Evolutionary conservation across 2,888 invertebrate species (phyloP), one percentile per base, ranked within the genome.

Genomic region (Drosophila trichaetosa): DNA sequence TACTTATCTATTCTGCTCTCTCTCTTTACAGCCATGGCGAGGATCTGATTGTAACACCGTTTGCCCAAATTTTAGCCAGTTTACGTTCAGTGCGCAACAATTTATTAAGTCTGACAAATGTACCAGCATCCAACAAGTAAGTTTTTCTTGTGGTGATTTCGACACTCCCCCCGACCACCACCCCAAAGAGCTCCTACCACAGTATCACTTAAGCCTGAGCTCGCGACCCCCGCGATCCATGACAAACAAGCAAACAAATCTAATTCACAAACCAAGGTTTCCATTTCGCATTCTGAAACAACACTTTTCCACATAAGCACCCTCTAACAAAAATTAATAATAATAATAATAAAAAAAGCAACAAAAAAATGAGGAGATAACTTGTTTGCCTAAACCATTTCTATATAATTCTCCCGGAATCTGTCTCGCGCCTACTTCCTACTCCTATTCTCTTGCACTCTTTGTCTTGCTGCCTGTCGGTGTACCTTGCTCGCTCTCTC

Each of bases 11-110:
- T 53, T 53, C n/a, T 6, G 42, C 7, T 42, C 4, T 64, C 7
- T 52, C 13, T 70, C 27, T 36, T 89, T 89, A 57, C 84, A 93
- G 93, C 94, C 99, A 99, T 95, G 99, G 99, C 93, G 99, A 99
- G 95, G 99, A 99, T 94, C 96, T 99, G 94, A 99, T 99, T 93
- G 99, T 99, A 93, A 99, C 99, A 91, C 99, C 99, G 91, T 99
- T 99, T 95, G 99, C 99, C 94, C 99, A 99, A 95, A 98, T 99
- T 94, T 96, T 99, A 94, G 99, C 99, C 94, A 99, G 99, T 94
- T 95, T 99, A 93, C 97, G 99, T 93, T 99, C 98, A 94, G 99
- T 99, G 91, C 97, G 99, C 93, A 98, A 97, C 95, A 99, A 99
- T 95, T 98, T 99, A 95, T 96, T 98, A 94, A 96, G 96, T 93